Percentiles rank a stretch among this genome's conserved stretches.
phyloP scores from a whole-genome alignment of 2,888 invertebrate species.

The Tridacna crocea region DNA sequence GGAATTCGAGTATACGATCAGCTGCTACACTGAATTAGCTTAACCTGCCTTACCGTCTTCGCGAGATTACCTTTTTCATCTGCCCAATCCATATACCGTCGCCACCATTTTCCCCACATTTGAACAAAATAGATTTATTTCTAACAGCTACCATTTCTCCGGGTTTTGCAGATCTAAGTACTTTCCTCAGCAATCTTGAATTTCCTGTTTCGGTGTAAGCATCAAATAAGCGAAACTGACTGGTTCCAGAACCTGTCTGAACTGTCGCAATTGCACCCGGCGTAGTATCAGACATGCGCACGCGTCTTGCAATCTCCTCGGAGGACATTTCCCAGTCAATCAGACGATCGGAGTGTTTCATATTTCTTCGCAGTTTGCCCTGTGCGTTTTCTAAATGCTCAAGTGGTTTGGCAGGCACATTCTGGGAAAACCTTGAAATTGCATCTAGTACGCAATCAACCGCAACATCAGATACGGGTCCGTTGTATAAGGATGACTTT shows the following conservation, averaged over 20 bases:
- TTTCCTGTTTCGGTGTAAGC: slow-evolving; percentile 36
- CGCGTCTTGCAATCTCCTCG: slow-evolving; percentile 24
- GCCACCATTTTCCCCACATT: slow-evolving; percentile 28
- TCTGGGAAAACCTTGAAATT: slow-evolving; percentile 39
- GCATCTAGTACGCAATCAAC: slow-evolving; percentile 43
- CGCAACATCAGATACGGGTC: slow-evolving; percentile 36
- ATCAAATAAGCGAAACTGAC: slow-evolving; percentile 38
- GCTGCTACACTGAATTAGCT: too few relatives aligned
- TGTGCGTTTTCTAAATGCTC: slow-evolving; percentile 3
- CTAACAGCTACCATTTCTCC: slow-evolving; percentile 37
- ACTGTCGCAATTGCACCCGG: slow-evolving; percentile 42
- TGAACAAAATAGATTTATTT: slow-evolving; percentile 42
- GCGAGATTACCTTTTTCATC: slow-evolving; percentile 51
- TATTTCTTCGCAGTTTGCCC: slow-evolving; percentile 32
- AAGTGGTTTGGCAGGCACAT: slow-evolving; percentile 13
- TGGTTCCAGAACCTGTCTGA: neutral
- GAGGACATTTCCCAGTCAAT: slow-evolving; percentile 42
- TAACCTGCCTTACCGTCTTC: too few relatives aligned
- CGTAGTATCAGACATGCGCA: slow-evolving; percentile 55
- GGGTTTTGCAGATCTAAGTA: slow-evolving; percentile 28
- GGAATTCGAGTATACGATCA: too few relatives aligned
- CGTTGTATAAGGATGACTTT: slow-evolving; percentile 49
- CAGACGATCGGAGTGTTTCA: slow-evolving; percentile 41
- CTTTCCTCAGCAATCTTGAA: neutral
- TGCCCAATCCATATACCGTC: slow-evolving; percentile 57